These are phyloP conservation scores for Hoplostethus atlanticus DNA, from an alignment of 2,797 vertebrate species.

Conservation along the genomic window DNA sequence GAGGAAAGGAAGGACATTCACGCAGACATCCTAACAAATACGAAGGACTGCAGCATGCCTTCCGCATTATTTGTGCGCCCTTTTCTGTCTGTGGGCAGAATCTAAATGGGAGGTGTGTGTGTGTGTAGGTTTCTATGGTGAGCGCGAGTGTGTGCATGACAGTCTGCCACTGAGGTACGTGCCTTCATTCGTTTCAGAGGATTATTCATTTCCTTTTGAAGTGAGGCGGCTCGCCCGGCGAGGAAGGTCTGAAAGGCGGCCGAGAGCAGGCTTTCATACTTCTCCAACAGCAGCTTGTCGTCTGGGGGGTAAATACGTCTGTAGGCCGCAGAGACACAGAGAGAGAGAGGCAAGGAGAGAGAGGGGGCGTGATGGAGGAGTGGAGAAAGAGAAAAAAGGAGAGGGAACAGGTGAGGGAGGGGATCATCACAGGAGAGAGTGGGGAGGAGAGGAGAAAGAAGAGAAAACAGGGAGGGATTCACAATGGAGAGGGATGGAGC, in stretches of 20 bases:
- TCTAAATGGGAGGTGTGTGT: conserved; percentile 64
- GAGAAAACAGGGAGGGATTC: too few species aligned
- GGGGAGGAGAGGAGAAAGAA: too few species aligned
- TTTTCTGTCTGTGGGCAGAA: conserved; percentile 68
- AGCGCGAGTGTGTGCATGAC: conserved; percentile 48
- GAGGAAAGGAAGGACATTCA: conserved; percentile 61
- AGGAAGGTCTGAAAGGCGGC: conserved; percentile 98
- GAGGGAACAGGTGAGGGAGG: conserved; percentile 11
- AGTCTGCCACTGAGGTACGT: conserved; percentile 84
- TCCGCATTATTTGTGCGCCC: conserved; percentile 64
- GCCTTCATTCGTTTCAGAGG: conserved; percentile 99
- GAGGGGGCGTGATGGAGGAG: conserved; percentile 43
- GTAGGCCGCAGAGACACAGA: conserved; percentile 70
- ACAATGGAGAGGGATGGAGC: too few species aligned
- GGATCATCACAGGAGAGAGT: conserved; percentile 45
- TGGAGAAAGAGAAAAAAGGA: conserved; percentile 31
- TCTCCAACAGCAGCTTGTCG: conserved; percentile 97
- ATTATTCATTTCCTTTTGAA: conserved; percentile 99
- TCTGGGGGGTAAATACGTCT: conserved; percentile 99
- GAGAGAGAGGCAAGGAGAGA: conserved; percentile 57
- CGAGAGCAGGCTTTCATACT: conserved; percentile 97
- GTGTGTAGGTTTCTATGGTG: conserved; percentile 50
- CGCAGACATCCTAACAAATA: conserved; percentile 61
- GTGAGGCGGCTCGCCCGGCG: conserved; percentile 96
- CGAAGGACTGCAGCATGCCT: conserved; percentile 64